phyloP scores from a whole-genome alignment of 2,797 vertebrate genomes.

The Macroramphosus scolopax region DNA sequence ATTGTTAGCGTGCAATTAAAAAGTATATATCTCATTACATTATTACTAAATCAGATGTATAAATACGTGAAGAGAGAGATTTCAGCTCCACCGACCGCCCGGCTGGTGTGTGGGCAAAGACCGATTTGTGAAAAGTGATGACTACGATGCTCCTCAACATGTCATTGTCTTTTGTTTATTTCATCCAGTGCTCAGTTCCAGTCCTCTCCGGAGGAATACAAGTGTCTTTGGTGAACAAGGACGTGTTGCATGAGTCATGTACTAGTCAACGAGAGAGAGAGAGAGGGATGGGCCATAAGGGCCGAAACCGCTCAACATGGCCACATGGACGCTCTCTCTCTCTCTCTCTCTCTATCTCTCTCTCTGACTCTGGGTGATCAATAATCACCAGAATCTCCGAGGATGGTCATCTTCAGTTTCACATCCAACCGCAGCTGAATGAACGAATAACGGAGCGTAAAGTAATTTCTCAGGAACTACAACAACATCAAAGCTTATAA shows the following conservation, averaged over 20 bases:
- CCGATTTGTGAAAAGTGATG: no score
- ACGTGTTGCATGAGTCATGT: constrained; percentile 61
- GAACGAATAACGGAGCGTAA: constrained; percentile 16
- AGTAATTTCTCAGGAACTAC: no score
- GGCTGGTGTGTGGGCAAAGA: no score
- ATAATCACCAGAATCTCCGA: constrained; percentile 33
- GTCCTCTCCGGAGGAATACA: constrained; percentile 30
- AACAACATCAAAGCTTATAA: no score
- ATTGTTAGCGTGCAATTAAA: no score
- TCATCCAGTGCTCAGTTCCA: constrained; percentile 19
- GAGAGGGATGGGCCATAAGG: constrained; percentile 52
- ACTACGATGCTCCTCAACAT: constrained; percentile 31
- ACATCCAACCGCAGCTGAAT: constrained; percentile 24
- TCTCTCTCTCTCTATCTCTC: constrained; percentile 16
- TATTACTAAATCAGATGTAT: no score
- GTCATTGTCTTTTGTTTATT: constrained; percentile 53
- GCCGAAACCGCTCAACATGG: constrained; percentile 25
- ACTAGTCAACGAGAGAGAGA: constrained; percentile 55
- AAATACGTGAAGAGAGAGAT: no score
- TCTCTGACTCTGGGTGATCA: constrained; percentile 24
- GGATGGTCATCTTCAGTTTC: constrained; percentile 32
- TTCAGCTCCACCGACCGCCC: no score
- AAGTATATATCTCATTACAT: no score
- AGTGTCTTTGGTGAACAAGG: constrained; percentile 39
- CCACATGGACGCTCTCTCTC: no score